Evolutionary conservation across 2,888 invertebrate species (phyloP).

Genomic region (Bellardia bayeri): DNA sequence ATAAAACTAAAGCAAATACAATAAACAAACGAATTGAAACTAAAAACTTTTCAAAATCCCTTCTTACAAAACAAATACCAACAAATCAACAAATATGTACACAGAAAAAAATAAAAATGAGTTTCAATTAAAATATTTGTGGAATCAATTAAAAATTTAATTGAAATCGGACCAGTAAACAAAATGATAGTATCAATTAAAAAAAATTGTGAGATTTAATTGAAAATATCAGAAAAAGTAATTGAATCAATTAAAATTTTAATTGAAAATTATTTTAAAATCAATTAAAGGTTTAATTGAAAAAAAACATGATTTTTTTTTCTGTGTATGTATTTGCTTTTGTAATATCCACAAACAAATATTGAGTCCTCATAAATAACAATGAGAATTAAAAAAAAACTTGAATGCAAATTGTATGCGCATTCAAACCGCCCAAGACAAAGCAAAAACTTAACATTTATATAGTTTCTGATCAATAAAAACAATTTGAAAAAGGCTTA

Average conservation of each 20-base stretch:
- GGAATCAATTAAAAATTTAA: too few relatives aligned
- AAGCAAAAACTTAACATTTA: constrained; percentile 45
- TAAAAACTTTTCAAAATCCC: constrained; percentile 2
- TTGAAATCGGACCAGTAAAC: too few relatives aligned
- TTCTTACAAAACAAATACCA: constrained; percentile 15
- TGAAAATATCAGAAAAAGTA: too few relatives aligned
- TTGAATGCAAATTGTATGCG: constrained; percentile 48
- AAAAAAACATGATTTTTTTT: too few relatives aligned
- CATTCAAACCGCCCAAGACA: constrained; percentile 45
- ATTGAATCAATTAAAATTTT: too few relatives aligned
- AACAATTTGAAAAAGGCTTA: constrained; percentile 70
- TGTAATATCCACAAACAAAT: constrained; percentile 51
- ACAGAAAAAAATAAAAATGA: too few relatives aligned
- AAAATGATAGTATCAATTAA: too few relatives aligned
- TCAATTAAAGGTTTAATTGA: too few relatives aligned
- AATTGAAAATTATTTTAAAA: too few relatives aligned
- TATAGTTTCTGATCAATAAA: constrained; percentile 71
- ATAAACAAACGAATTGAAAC: background rate
- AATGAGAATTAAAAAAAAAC: constrained; percentile 32
- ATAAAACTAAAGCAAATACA: constrained; percentile 29
- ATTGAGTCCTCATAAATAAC: background rate
- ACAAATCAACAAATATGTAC: constrained; percentile 6
- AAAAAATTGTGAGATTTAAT: too few relatives aligned
- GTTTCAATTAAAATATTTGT: too few relatives aligned
- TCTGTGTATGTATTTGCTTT: constrained; percentile 66